Evolutionary conservation across 2,113 vertebrate genomes (phyloP).

Genomic region (Mastomys natalensis): DNA sequence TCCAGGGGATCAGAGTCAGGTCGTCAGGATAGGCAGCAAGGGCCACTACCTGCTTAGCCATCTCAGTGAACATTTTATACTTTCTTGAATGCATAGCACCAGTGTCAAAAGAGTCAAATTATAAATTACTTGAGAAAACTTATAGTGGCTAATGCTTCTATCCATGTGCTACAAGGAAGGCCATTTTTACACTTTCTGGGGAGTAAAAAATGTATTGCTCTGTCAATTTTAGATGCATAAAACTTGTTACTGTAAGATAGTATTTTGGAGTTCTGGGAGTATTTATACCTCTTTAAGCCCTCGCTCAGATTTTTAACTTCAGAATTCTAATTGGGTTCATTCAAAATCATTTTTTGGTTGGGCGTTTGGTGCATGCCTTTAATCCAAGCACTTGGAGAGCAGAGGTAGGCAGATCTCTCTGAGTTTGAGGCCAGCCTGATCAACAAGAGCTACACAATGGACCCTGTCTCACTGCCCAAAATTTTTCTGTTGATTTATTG

Average conservation of each 20-base stretch:
- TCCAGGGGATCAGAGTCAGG: not conserved
- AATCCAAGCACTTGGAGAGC: not conserved
- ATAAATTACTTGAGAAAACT: constrained; percentile 43
- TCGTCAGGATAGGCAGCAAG: not conserved
- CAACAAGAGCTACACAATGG: not conserved
- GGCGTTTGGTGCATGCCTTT: not conserved
- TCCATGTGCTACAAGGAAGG: not conserved
- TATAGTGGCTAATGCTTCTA: not conserved
- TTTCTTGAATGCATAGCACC: not conserved
- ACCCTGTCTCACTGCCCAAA: not conserved
- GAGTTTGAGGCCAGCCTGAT: not conserved
- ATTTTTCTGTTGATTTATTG: not conserved
- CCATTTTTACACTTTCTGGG: not conserved
- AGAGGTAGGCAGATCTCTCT: not conserved
- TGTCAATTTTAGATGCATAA: constrained; percentile 10
- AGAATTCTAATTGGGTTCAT: constrained; percentile 44
- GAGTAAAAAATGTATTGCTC: not conserved
- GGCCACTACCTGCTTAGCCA: not conserved
- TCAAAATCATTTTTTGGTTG: not conserved
- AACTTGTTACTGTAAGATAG: not conserved
- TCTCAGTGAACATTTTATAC: not conserved
- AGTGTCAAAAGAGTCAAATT: not conserved
- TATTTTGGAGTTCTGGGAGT: not conserved
- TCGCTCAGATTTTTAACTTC: constrained; percentile 26
- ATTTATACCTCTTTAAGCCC: constrained; percentile 23